phyloP scores from a whole-genome alignment of 2,888 invertebrate genomes.

The Eudasyphora cyanicolor region DNA sequence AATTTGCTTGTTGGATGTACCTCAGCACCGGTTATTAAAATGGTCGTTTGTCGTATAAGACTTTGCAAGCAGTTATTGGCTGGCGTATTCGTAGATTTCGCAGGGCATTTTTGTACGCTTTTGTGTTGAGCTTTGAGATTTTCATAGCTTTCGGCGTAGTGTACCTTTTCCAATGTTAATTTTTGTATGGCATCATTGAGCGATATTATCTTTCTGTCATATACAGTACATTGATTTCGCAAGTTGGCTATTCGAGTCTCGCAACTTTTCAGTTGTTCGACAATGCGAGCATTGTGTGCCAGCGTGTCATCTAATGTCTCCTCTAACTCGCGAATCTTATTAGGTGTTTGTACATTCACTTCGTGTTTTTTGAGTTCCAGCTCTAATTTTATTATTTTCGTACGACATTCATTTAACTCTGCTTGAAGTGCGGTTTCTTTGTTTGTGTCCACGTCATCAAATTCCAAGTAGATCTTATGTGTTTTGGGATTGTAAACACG shows the following conservation, averaged over 20 bases:
- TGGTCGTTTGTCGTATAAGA: background rate
- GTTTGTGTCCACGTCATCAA: background rate
- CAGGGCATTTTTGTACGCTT: background rate
- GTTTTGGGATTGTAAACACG: conserved; percentile 27
- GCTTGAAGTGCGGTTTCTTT: background rate
- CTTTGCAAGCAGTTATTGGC: background rate
- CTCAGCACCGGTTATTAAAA: background rate
- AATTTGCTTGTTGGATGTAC: background rate
- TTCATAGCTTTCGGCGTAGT: background rate
- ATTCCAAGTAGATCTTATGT: conserved; percentile 30
- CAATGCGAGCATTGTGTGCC: background rate
- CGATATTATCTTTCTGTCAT: background rate
- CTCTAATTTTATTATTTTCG: conserved; percentile 9
- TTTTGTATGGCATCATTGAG: background rate
- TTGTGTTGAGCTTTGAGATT: conserved; percentile 7
- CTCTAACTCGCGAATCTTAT: conserved; percentile 1
- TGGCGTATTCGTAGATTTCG: background rate
- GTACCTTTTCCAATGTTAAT: background rate
- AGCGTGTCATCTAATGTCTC: conserved; percentile 17
- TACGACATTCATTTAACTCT: background rate
- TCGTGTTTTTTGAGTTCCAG: background rate
- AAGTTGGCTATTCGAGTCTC: background rate
- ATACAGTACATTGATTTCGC: background rate
- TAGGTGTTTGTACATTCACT: background rate
- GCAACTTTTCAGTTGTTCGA: background rate